Evolutionary conservation across 1,140 invertebrate species (phyloP), one percentile per base, ranked within the genome.

Genomic region (Lordiphosa collinella): DNA sequence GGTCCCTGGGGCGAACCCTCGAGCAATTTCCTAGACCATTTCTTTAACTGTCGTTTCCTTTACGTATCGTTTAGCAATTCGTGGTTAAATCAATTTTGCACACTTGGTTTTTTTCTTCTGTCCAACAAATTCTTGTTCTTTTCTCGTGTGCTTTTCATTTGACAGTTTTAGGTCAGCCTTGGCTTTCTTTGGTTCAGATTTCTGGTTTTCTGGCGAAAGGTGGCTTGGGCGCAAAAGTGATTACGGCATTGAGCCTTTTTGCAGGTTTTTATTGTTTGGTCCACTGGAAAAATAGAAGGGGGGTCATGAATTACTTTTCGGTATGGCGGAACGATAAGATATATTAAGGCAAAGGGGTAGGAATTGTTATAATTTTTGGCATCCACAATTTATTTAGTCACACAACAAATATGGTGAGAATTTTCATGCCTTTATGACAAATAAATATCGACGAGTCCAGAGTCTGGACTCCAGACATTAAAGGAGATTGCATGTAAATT

Each of bases 41-140:
- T 76, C 55, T 60, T 66, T 16, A 41, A 34, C 55, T 47, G 14
- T 56, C 18, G 58, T 35, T 58, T 35, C 63, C 63, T 67, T 62
- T 70, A 62, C 69, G 60, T 59, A 84, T 76, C 76, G 78, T 76
- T 82, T 84, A 82, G 72, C 67, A 62, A 62, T 82, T 82, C 67
- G 76, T 84, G 76, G 78, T 82, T 76, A 84, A 82, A 82, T 82
- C 76, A 82, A 84, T 84, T 82, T 82, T 41, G 41, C 65, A 75
- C 75, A 79, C 75, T 80, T 72, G 25, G 70, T 44, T 46, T 34
- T 11, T 37, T 31, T 35, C 41, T 25, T 11, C 9, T 41, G 48
- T 5, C 22, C 29, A 18, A 14, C 14, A 34, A 25, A 16, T 29
- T 25, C 31, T 50, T 25, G 46, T 37, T 65, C 5, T 40, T 8